Conservation (phyloP, 2,888 invertebrate species). For the Synergus itoensis region DNA sequence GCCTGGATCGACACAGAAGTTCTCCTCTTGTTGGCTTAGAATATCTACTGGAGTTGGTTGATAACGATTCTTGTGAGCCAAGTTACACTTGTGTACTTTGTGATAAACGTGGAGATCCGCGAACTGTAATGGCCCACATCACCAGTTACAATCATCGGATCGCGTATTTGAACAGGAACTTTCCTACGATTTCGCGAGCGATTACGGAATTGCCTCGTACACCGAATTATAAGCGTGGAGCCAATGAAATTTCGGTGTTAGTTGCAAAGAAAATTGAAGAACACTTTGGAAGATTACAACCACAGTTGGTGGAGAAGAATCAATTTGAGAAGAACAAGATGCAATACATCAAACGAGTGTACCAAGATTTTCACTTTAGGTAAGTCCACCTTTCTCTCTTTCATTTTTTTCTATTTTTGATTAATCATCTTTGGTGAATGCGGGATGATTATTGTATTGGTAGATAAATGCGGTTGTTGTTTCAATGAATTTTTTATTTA, state of each 20-base stretch:
- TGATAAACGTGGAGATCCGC: conserved; percentile 88
- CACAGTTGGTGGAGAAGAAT: conserved; percentile 83
- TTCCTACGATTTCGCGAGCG: conserved; percentile 81
- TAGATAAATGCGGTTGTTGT: not conserved
- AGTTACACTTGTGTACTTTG: conserved; percentile 89
- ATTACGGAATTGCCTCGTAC: conserved; percentile 83
- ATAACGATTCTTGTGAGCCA: conserved; percentile 84
- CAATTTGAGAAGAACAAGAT: conserved; percentile 84
- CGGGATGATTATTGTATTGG: not conserved
- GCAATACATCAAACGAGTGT: conserved; percentile 82
- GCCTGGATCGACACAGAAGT: conserved; percentile 80
- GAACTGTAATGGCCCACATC: conserved; percentile 89
- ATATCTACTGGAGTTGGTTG: conserved; percentile 87
- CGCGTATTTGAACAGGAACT: conserved; percentile 85
- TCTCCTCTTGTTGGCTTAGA: conserved; percentile 86
- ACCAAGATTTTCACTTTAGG: conserved; percentile 84
- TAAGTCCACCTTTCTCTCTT: conserved; percentile 66
- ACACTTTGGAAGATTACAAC: conserved; percentile 85
- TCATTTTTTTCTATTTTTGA: conserved; percentile 40
- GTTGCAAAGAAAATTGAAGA: conserved; percentile 86
- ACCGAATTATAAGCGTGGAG: conserved; percentile 78
- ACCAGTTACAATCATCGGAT: conserved; percentile 88
- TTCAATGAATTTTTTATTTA: conserved; percentile 25
- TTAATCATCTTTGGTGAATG: not conserved
- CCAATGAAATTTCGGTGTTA: conserved; percentile 77